Evolutionary conservation across 1,140 invertebrate species (phyloP).

Genomic region (Drosophila nasuta): DNA sequence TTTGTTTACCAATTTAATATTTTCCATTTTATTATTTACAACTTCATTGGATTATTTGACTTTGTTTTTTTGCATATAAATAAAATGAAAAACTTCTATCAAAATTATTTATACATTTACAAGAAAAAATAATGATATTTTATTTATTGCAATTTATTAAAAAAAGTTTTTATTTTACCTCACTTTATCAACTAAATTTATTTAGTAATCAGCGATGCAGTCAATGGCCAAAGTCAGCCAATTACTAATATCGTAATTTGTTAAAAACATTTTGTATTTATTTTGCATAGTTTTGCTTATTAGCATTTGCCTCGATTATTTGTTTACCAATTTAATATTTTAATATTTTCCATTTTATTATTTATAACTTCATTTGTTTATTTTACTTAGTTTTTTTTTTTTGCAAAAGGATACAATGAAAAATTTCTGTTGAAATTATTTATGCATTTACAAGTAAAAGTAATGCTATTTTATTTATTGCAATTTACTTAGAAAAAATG

Average conservation of each 20-base stretch:
- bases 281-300: not conserved
- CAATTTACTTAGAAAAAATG: too few species aligned
- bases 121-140: too few species aligned
- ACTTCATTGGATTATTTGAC: not conserved
- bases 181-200: too few species aligned
- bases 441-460: too few species aligned
- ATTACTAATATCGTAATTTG: conserved; percentile 20
- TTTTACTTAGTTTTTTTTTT: not conserved
- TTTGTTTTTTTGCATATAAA: too few species aligned
- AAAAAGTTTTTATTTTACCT: too few species aligned
- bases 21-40: not conserved
- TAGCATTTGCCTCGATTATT: not conserved
- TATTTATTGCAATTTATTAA: too few species aligned
- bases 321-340: not conserved
- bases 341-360: not conserved
- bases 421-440: too few species aligned
- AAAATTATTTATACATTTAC: too few species aligned
- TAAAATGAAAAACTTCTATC: too few species aligned
- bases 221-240: conserved; percentile 14
- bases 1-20: not conserved
- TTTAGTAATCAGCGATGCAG: not conserved
- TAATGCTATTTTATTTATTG: too few species aligned
- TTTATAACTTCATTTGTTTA: not conserved
- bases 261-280: not conserved
- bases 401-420: not conserved